Evolutionary conservation across 2,113 vertebrate genomes (phyloP).

Genomic region (Balaenoptera acutorostrata): DNA sequence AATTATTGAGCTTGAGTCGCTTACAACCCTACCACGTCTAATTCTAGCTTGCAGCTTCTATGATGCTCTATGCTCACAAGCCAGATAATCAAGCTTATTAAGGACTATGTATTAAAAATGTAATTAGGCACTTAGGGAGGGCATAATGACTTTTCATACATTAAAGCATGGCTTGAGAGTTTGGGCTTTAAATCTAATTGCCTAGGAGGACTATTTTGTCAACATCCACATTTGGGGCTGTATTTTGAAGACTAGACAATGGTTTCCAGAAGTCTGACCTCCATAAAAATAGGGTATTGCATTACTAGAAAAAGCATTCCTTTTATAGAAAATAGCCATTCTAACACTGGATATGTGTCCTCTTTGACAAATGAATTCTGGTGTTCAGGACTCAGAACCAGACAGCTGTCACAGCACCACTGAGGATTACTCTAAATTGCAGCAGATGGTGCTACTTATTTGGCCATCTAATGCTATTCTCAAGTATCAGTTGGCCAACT

Average conservation of each 20-base stretch:
- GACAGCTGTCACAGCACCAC: constrained; percentile 62
- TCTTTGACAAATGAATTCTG: constrained; percentile 57
- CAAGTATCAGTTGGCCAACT: constrained; percentile 64
- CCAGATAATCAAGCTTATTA: constrained; percentile 61
- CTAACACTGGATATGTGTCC: constrained; percentile 13
- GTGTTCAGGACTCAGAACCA: constrained; percentile 42
- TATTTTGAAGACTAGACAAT: constrained; percentile 35
- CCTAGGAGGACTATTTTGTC: background rate
- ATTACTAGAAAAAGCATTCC: background rate
- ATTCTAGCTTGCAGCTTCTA: constrained; percentile 35
- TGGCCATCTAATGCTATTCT: constrained; percentile 61
- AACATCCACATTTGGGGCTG: background rate
- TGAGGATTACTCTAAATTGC: constrained; percentile 63
- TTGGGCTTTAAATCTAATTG: constrained; percentile 23
- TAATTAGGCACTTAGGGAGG: constrained; percentile 35
- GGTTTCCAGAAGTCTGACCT: constrained; percentile 41
- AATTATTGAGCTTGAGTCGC: constrained; percentile 10
- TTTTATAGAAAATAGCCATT: constrained; percentile 35
- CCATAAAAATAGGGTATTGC: constrained; percentile 12
- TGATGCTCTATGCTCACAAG: constrained; percentile 26
- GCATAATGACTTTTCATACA: constrained; percentile 13
- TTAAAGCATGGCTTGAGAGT: background rate
- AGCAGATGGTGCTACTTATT: constrained; percentile 68
- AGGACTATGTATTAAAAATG: constrained; percentile 36
- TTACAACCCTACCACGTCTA: background rate